These are phyloP conservation scores for Laterallus jamaicensis DNA, from an alignment of 2,113 vertebrate species.

Conservation along the genomic window DNA sequence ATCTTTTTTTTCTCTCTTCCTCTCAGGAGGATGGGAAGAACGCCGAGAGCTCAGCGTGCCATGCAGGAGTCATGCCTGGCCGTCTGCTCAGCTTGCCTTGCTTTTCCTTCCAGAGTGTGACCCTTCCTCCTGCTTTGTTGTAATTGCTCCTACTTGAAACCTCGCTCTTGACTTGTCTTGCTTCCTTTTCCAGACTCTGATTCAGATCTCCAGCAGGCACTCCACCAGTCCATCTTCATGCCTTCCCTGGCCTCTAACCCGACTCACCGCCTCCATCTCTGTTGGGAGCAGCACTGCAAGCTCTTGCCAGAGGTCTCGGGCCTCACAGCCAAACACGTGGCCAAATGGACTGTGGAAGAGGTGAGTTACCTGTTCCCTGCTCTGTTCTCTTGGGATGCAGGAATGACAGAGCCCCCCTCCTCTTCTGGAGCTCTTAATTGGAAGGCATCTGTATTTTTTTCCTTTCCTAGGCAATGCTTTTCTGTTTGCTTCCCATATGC, in stretches of 20 bases:
- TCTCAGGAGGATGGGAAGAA: not conserved
- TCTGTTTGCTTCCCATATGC: not conserved
- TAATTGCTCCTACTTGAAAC: not conserved
- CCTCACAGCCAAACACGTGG: conserved; percentile 87
- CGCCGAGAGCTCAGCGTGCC: not conserved
- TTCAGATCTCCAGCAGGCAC: conserved; percentile 86
- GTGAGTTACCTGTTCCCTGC: conserved; percentile 68
- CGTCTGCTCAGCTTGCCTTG: not conserved
- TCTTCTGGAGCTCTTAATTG: not conserved
- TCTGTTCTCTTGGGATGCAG: not conserved
- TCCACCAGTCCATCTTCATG: conserved; percentile 90
- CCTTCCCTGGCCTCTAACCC: conserved; percentile 82
- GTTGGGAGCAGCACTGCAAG: conserved; percentile 92
- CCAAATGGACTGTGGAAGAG: conserved; percentile 89
- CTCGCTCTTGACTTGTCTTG: not conserved
- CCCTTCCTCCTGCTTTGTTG: not conserved
- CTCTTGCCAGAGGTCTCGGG: conserved; percentile 88
- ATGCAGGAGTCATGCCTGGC: not conserved
- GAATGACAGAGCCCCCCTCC: not conserved
- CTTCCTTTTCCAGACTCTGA: conserved; percentile 66
- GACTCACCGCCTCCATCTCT: conserved; percentile 84
- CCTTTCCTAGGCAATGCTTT: not conserved
- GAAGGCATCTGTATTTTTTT: not conserved
- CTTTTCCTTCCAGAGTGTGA: not conserved
- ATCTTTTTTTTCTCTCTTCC: not conserved